phyloP scores from a whole-genome alignment of 1,140 invertebrate species.

The Pseudomyrmex concolor region DNA sequence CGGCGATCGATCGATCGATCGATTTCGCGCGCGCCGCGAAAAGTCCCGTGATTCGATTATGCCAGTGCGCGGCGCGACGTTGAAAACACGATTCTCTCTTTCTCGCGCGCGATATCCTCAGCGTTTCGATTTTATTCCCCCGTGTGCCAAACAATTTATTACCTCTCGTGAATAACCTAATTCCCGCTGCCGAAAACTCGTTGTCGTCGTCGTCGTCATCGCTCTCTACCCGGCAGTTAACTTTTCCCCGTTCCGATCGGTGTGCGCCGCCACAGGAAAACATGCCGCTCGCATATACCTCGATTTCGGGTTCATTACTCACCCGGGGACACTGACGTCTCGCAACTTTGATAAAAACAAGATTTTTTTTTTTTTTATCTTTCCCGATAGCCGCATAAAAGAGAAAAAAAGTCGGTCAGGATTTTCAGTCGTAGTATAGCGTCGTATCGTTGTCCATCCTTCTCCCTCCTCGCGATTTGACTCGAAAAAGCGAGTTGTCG shows the following conservation, averaged over 20 bases:
- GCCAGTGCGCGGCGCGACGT: conserved; percentile 11
- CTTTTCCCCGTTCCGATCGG: not conserved
- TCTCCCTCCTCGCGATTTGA: conserved; percentile 3
- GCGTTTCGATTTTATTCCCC: conserved; percentile 36
- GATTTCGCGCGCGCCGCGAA: conserved; percentile 29
- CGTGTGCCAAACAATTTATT: conserved; percentile 39
- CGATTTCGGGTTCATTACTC: conserved; percentile 44
- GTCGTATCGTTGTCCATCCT: conserved; percentile 19
- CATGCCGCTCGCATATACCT: not conserved
- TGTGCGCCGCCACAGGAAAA: conserved; percentile 13
- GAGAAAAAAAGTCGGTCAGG: conserved; percentile 1
- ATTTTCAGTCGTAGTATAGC: conserved; percentile 20
- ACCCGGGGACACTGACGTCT: conserved; percentile 25
- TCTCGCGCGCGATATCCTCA: not conserved
- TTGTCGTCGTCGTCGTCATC: not conserved
- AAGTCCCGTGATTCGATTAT: conserved; percentile 45
- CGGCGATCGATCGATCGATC: not conserved
- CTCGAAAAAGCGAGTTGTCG: conserved; percentile 25
- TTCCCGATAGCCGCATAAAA: not conserved
- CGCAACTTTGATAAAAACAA: conserved; percentile 23
- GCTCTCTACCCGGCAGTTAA: not conserved
- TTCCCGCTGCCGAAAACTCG: conserved; percentile 39
- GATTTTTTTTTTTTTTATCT: not conserved
- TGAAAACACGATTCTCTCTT: conserved; percentile 11
- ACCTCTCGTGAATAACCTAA: conserved; percentile 49